Base-by-base conservation (phyloP, 2,797 vertebrate genomes). In the Cynopterus sphinx region DNA sequence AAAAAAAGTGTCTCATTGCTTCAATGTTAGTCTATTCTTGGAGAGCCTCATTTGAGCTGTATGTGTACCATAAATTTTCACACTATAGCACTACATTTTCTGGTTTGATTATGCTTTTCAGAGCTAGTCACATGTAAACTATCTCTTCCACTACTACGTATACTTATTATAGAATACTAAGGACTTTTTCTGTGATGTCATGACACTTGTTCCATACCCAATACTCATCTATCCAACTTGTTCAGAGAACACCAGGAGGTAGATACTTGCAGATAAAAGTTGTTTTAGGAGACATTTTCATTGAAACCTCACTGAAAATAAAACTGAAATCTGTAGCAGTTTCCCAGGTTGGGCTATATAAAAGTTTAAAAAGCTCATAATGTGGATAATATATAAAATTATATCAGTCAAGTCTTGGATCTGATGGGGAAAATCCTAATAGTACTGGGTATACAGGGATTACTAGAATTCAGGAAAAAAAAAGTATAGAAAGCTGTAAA, bases 221-320 rank as follows among this genome's bases (percentile, higher is more conserved):
- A 51, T 39, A 65, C 26, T 59, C 24, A 68, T 39, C 1, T 65
- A 26, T 86, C 31, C 22, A 78, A 36, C 2, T 83, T 87, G 12
- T 57, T 92, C 49, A 71, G 39, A 43, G 39, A 53, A 43, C 28
- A 7, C 0, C 24, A 81, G 19, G 46, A 68, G 13, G 5, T 41
- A 26, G 15, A 41, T 36, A 70, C n/a, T n/a, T 84, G 26, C 21
- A 22, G 68, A 84, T 12, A 88, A 61, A 71, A 12, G 1, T 51
- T 73, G 24, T 9, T 41, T 71, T 77, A 49, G 9, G 26, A 92
- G 26, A 4, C 7, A 78, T 90, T 86, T 83, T 74, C 70, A 59
- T 15, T 63, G 43, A 5, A 21, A 70, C 1, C 16, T 43, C 22
- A 83, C 0, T n/a, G 21, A 86, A 65, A 57, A 49, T 49, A 67